Percentiles rank a stretch among this genome's conserved stretches.
Conservation (phyloP, 2,888 invertebrate species). For the Erebia aethiops region DNA sequence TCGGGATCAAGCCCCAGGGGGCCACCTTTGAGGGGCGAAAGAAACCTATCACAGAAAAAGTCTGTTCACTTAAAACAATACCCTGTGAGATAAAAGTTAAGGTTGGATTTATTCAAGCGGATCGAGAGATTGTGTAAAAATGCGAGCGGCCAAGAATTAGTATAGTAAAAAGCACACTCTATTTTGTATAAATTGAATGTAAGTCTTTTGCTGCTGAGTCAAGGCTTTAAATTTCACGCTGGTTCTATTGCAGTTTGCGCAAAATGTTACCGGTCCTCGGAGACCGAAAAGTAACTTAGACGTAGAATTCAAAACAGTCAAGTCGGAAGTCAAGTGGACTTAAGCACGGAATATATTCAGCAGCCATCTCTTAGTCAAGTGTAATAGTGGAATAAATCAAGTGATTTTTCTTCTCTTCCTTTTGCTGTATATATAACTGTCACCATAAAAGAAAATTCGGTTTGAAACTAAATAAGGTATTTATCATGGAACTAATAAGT, state of each 20-base stretch:
- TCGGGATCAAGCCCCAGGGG: constrained; percentile 78
- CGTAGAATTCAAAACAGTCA: constrained; percentile 69
- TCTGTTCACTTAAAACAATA: constrained; percentile 47
- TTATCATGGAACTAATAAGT: no score
- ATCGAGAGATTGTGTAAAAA: constrained; percentile 58
- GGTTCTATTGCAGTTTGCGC: constrained; percentile 44
- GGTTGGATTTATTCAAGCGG: constrained; percentile 43
- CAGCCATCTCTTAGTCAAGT: constrained; percentile 48
- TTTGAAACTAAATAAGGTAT: background rate
- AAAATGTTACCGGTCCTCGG: constrained; percentile 48
- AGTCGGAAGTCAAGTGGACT: constrained; percentile 64
- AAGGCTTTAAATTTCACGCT: constrained; percentile 51
- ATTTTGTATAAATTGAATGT: constrained; percentile 49
- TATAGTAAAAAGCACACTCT: constrained; percentile 68
- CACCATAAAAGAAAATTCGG: background rate
- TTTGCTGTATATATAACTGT: constrained; percentile 12
- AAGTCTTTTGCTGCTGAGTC: constrained; percentile 43
- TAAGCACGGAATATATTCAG: constrained; percentile 68
- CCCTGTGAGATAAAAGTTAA: constrained; percentile 46
- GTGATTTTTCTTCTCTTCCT: constrained; percentile 22
- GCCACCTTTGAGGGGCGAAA: constrained; percentile 67
- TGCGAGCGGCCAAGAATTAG: constrained; percentile 69
- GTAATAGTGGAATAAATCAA: constrained; percentile 50
- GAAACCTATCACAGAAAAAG: constrained; percentile 58
- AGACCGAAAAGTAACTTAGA: constrained; percentile 60